Evolutionary conservation across 2,888 invertebrate genomes (phyloP), one percentile per base, ranked within the genome.

Genomic region (Sphinx pinastri): DNA sequence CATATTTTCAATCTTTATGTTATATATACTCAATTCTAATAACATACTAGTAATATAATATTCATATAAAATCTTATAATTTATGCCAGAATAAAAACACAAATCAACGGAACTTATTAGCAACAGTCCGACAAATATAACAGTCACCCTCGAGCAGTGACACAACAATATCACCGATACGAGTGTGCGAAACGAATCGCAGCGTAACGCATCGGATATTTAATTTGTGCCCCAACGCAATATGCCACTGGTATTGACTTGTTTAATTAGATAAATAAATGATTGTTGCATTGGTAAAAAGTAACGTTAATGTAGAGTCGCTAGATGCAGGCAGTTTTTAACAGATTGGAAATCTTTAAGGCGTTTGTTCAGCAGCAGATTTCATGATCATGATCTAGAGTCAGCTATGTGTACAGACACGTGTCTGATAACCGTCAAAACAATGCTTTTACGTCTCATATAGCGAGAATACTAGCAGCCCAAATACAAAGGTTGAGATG

Each of bases 121-220:
- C 38, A 54, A 54, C 16, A 54, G 52, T 38, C 38, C 54, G 16
- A 11, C 16, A n/a, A 19, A 51, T 49, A 51, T 14, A 10, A 31
- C 52, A 54, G 12, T 49, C 49, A 19, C 68, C 68, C 51, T 54
- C 16, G 12, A 38, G 55, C 68, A 60, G 55, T 73, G 75, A 74
- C 75, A 68, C 72, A 73, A 68, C 74, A 73, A 70, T 73, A 71
- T 68, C 45, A 70, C 68, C 67, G 51, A 70, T 69, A 74, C 83
- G 83, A 83, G 84, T 82, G 84, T 69, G 83, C 84, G 80, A 60
- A 70, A 77, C 84, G 76, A 84, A 84, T 83, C 78, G 69, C 55
- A 74, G 73, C 79, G 82, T 77, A 77, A 77, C 81, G 76, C 75
- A 81, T 81, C 77, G 70, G 75, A 73, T 76, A 79, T 82, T 83